Evolutionary conservation across 1,140 invertebrate species (phyloP), one percentile per base, ranked within the genome.

Genomic region (Parapsyche elsis): DNA sequence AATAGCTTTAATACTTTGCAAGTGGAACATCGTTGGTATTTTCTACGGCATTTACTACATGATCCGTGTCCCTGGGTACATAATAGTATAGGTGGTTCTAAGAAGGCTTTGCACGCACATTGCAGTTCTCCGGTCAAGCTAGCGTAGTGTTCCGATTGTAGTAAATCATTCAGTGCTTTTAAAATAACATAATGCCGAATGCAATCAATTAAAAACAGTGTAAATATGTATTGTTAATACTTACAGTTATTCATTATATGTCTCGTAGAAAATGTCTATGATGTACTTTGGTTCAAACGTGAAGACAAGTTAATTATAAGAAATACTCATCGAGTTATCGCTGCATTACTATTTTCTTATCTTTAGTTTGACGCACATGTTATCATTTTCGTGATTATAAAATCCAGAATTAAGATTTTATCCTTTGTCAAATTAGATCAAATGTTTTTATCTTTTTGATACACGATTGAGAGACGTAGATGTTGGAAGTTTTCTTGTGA

Each of bases 1-100:
- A 23, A 10, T 24, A 76, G 23, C 21, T 61, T 61, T 19, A 49
- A 71, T 83, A 88, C 88, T 84, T 88, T 78, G 71, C 88, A 89
- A 23, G 88, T 83, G 64, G 88, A 87, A 82, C 88, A 89, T 53
- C 87, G 9, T 57, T 80, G 61, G 24, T 75, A 71, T 24, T 44
- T 78, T 19, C 80, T 30, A 14, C 82, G 76, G 71, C 88, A 89
- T 0, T 77, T 71, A 0, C 86, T 86, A 77, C 88, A 89, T 10
- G 87, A 84, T 76, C 88, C 88, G 78, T 89, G 88, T 0, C 88
- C 88, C 64, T 88, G 86, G 30, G 88, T 86, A 75, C 88, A 89
- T 5, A 89, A 83, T 38, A 87, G 84, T 64, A 89, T 88, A 0
- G 88, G 88, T 12, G 88, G 87, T 59, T 87, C 86, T 87, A 89